Conservation (phyloP, 2,888 invertebrate genomes). For the Myopa tessellatipennis region DNA sequence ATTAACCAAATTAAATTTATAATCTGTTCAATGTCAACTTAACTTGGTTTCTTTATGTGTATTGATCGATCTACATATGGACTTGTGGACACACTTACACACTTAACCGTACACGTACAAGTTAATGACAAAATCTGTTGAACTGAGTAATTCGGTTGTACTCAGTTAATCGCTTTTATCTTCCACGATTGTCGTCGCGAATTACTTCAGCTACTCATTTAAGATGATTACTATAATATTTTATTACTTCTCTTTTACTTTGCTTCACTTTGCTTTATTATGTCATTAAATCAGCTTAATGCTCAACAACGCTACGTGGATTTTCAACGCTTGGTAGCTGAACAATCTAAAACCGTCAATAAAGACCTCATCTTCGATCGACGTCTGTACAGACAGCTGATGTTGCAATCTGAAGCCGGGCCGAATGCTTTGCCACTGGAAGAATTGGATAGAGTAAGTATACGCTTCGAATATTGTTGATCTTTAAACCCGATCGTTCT, state of each 20-base stretch:
- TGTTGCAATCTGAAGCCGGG: conserved; percentile 82
- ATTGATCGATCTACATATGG: not conserved
- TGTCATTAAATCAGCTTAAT: conserved; percentile 72
- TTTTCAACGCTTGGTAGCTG: conserved; percentile 84
- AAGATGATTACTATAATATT: not conserved
- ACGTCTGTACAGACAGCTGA: conserved; percentile 77
- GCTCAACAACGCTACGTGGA: conserved; percentile 85
- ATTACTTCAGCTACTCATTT: not conserved
- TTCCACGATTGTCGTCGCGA: not conserved
- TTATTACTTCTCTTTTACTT: conserved; percentile 8
- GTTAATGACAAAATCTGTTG: not conserved
- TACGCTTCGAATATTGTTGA: not conserved
- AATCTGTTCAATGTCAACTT: conserved; percentile 27
- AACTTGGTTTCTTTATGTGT: not conserved
- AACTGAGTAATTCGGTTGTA: not conserved
- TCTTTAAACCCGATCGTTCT: too few relatives aligned
- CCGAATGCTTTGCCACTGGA: conserved; percentile 86
- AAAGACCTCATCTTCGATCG: conserved; percentile 77
- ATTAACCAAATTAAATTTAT: conserved; percentile 23
- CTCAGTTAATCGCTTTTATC: not conserved
- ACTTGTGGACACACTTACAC: not conserved
- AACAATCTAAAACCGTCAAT: conserved; percentile 79
- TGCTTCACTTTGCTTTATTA: not conserved
- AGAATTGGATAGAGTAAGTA: conserved; percentile 81
- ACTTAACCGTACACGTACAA: not conserved